A percentile compares a stretch with the other conserved stretches of the same genome.
phyloP scores from a whole-genome alignment of 2,113 vertebrate genomes.

The Carassius auratus region DNA sequence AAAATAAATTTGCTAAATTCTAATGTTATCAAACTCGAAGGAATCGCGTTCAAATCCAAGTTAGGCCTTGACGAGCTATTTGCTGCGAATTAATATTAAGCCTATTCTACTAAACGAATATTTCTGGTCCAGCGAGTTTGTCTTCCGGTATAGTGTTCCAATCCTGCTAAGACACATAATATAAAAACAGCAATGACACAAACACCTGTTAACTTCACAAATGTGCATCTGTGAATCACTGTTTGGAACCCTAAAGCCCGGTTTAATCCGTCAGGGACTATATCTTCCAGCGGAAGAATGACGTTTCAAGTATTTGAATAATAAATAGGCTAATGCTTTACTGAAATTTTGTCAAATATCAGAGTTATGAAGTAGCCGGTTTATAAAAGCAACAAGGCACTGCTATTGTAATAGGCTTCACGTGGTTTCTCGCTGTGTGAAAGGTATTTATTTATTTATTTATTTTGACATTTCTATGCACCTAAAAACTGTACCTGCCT shows the following conservation, averaged over 20 bases:
- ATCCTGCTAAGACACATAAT: not conserved
- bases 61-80: not conserved
- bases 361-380: not conserved
- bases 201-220: not conserved
- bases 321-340: not conserved
- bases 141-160: not conserved
- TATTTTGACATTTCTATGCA: not conserved
- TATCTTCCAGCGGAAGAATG: not conserved
- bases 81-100: not conserved
- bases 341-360: not conserved
- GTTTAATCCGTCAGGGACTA: not conserved
- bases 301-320: not conserved
- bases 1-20: not conserved
- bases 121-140: not conserved
- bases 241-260: not conserved
- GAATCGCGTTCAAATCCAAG: not conserved
- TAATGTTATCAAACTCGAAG: not conserved
- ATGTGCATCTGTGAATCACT: not conserved
- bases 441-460: not conserved
- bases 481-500: not conserved
- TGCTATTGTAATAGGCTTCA: not conserved
- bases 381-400: not conserved
- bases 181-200: not conserved
- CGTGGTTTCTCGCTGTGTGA: not conserved
- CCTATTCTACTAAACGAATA: not conserved